Base-by-base conservation (phyloP, 2,113 vertebrate species). In the Sterrhoptilus dennistouni region DNA sequence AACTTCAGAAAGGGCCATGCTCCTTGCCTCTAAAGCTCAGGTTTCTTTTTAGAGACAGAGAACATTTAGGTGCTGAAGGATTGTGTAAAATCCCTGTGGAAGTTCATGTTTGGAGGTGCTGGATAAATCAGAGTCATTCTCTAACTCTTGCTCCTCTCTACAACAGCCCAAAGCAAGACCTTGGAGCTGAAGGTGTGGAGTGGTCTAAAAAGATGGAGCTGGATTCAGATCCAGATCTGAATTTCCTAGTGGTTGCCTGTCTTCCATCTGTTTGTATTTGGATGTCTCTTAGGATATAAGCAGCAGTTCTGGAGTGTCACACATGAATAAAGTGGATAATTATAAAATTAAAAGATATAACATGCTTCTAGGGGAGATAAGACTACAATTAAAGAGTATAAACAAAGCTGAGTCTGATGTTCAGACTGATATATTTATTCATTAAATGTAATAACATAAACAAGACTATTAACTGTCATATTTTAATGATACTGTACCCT, bases 291-390 rank as follows among this genome's bases (percentile, higher is more conserved):
- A 96, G 93, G 93, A 94, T 94, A 93, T 78, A 69, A 93, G 90
- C 92, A 93, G 92, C 93, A 87, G 88, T 93, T 96, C 83, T 92
- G 93, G 68, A 95, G 89, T 92, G 96, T 95, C 92, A 96, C 95
- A 96, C 86, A 93, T 95, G 92, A 96, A 96, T 96, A 97, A 97
- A 97, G 94, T 92, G 90, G 83, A 95, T 97, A 97, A 96, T 96
- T 96, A 94, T 97, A 96, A 97, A 97, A 96, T 96, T 95, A 95
- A 96, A 97, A 96, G 91, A 93, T 95, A 95, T 95, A 97, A 82
- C 85, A 23, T 89, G 92, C 85, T 95, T 96, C 89, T 91, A 90
- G 63, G 88, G 84, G 89, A 91, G 94, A 96, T 95, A 97, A 96
- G 94, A 95, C 93, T 96, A 95, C 96, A 97, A 96, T 96, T 95